Percentiles rank a stretch among this genome's conserved stretches.
phyloP scores from a whole-genome alignment of 2,113 vertebrate species.

The Tiliqua scincoides region DNA sequence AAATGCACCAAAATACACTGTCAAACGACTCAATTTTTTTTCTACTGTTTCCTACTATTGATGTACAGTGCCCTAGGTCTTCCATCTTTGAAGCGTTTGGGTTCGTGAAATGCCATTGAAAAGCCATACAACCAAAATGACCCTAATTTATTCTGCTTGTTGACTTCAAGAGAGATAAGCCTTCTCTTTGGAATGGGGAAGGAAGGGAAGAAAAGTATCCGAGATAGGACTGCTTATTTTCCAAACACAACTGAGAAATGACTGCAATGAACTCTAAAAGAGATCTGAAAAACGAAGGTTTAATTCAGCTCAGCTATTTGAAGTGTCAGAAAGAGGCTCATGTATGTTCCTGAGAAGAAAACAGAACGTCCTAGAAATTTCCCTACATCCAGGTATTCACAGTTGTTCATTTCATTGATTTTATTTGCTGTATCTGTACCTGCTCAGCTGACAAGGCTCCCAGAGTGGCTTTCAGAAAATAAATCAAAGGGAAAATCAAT shows the following conservation, averaged over 20 bases:
- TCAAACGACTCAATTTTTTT: neutral
- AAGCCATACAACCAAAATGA: neutral
- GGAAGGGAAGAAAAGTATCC: neutral
- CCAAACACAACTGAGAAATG: neutral
- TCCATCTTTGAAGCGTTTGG: no score
- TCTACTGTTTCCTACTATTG: neutral
- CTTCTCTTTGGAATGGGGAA: neutral
- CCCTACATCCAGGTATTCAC: neutral
- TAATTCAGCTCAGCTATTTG: neutral
- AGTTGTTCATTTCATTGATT: slow-evolving; percentile 10
- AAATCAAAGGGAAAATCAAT: no score
- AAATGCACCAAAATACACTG: no score
- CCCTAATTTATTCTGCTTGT: neutral
- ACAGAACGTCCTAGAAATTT: neutral
- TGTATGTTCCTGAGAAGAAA: neutral
- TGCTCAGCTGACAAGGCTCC: no score
- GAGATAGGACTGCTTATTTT: neutral
- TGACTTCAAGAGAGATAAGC: neutral
- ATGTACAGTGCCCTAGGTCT: neutral
- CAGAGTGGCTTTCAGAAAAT: no score
- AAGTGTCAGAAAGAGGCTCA: neutral
- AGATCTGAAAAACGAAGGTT: neutral
- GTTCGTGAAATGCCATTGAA: neutral
- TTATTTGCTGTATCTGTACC: no score
- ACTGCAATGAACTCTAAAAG: neutral